A percentile compares a stretch with the other conserved stretches of the same genome.
Evolutionary conservation across 2,797 vertebrate genomes (phyloP).

Genomic region (Dallia pectoralis): DNA sequence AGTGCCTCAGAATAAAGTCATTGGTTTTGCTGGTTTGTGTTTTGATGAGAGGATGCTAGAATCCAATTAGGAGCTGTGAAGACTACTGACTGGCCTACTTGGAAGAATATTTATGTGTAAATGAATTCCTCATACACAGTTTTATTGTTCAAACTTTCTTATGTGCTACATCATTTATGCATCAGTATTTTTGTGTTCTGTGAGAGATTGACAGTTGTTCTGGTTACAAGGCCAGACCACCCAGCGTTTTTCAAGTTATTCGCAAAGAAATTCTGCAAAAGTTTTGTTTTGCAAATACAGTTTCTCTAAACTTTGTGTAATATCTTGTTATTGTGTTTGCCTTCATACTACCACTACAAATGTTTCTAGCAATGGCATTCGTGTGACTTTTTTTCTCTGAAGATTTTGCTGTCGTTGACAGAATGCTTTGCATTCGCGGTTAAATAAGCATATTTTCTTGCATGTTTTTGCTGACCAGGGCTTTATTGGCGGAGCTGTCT

Average conservation of each 20-base stretch:
- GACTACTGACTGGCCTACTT: slow-evolving; percentile 26
- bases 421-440: too few relatives aligned
- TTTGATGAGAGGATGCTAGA: slow-evolving; percentile 1
- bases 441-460: too few relatives aligned
- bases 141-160: neutral
- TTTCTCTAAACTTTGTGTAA: slow-evolving; percentile 21
- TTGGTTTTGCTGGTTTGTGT: slow-evolving; percentile 7
- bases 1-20: slow-evolving; percentile 8
- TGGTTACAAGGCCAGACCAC: neutral
- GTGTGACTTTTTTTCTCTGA: neutral
- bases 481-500: too few relatives aligned
- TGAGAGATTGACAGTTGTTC: neutral
- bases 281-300: slow-evolving; percentile 44
- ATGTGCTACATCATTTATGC: slow-evolving; percentile 7
- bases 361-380: neutral
- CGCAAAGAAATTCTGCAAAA: too few relatives aligned
- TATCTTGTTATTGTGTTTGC: neutral
- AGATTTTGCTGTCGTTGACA: neutral
- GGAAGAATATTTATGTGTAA: slow-evolving; percentile 21
- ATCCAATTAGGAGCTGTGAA: slow-evolving; percentile 15
- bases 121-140: neutral
- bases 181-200: slow-evolving; percentile 32
- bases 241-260: slow-evolving; percentile 10
- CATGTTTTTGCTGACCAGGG: too few relatives aligned
- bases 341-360: neutral